phyloP scores from a whole-genome alignment of 2,888 invertebrate species.

The Drosophila koepferae region DNA sequence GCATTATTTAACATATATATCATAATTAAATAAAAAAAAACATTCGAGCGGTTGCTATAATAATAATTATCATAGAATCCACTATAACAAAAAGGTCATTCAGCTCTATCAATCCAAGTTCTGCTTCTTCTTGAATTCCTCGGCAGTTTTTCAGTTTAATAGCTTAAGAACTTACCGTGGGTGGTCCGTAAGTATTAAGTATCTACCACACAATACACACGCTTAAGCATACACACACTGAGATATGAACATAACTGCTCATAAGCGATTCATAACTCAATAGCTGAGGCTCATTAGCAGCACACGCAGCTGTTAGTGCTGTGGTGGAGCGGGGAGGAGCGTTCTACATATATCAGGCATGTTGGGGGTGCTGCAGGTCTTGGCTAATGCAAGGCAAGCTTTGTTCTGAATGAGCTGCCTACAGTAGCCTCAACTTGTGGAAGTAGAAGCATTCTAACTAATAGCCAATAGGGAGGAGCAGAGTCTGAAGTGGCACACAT shows the following conservation, averaged over 20 bases:
- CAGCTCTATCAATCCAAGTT: conserved; percentile 23
- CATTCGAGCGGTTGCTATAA: conserved; percentile 24
- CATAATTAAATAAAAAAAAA: conserved; percentile 26
- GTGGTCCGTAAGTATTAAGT: conserved; percentile 42
- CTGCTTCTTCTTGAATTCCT: conserved; percentile 26
- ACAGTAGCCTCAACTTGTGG: conserved; percentile 51
- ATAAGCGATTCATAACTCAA: conserved; percentile 67
- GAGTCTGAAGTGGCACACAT: conserved; percentile 1
- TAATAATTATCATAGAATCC: conserved; percentile 19
- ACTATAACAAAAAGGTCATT: conserved; percentile 22
- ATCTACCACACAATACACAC: conserved; percentile 29
- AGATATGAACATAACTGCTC: conserved; percentile 17
- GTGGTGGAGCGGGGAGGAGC: background rate
- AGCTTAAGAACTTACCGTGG: conserved; percentile 49
- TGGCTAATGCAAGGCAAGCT: conserved; percentile 18
- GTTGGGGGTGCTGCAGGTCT: conserved; percentile 17
- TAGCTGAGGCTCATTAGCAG: conserved; percentile 67
- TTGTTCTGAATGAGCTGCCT: conserved; percentile 28
- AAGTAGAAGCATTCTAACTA: conserved; percentile 70
- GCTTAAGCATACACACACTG: conserved; percentile 6
- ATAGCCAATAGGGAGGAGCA: conserved; percentile 43
- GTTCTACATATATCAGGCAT: background rate
- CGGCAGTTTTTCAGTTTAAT: conserved; percentile 46
- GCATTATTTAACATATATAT: background rate
- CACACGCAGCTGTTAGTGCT: conserved; percentile 53